Conservation (phyloP, 2,888 invertebrate species). For the Monopis laevigella region DNA sequence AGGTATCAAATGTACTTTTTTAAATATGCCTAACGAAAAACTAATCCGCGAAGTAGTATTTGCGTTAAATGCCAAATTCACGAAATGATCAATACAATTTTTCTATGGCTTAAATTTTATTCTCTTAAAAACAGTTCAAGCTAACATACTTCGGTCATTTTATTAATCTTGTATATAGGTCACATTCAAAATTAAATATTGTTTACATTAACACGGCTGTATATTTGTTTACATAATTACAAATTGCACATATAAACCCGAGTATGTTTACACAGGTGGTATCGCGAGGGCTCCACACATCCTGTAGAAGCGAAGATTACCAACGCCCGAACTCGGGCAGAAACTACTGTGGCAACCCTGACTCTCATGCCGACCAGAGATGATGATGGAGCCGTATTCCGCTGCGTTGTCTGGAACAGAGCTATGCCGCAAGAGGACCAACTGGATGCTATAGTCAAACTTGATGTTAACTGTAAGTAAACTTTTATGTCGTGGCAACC, state of each 20-base stretch:
- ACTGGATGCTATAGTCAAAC: slow-evolving; percentile 79
- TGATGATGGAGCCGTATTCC: slow-evolving; percentile 84
- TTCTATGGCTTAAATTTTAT: too few species aligned
- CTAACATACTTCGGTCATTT: too few species aligned
- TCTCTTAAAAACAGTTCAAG: too few species aligned
- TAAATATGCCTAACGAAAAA: too few species aligned
- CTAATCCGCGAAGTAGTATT: too few species aligned
- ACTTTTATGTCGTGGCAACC: too few species aligned
- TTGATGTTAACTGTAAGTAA: slow-evolving; percentile 91
- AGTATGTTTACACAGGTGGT: slow-evolving; percentile 68
- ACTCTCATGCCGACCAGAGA: slow-evolving; percentile 80
- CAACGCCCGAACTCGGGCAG: slow-evolving; percentile 77
- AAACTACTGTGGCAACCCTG: slow-evolving; percentile 79
- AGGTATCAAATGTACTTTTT: too few species aligned
- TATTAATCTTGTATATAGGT: too few species aligned
- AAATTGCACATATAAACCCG: neutral
- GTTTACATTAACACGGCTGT: too few species aligned
- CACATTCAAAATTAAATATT: too few species aligned
- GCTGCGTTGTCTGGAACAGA: slow-evolving; percentile 89
- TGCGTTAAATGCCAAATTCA: too few species aligned
- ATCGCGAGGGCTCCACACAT: slow-evolving; percentile 78
- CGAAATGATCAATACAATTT: too few species aligned
- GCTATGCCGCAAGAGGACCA: slow-evolving; percentile 86
- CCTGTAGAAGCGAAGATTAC: slow-evolving; percentile 76
- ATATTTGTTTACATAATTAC: neutral